Base-by-base conservation (phyloP, 2,888 invertebrate genomes). In the Vanessa cardui region DNA sequence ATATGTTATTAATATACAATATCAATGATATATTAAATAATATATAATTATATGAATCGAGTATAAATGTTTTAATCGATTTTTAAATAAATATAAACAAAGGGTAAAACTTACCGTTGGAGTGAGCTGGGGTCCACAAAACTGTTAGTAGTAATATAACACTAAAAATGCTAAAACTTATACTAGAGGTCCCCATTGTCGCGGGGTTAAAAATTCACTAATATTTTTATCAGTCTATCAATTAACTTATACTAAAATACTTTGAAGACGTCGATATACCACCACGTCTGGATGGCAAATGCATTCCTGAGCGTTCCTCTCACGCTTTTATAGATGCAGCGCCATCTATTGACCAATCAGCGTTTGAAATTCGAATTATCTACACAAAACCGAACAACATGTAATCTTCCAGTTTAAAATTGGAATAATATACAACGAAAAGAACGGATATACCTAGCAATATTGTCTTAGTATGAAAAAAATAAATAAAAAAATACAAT, bases 111-210 rank as follows among this genome's bases (percentile, higher is more conserved):
- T 89, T 70, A 92, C 92, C 90, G 69, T 83, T 77, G 70, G 66
- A 64, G 56, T 81, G 77, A 46, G 85, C 87, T 26, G 92, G 88
- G 77, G 85, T 88, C 92, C 92, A 91, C 82, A 92, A 83, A 85
- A 91, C 87, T 80, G 89, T 84, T 81, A 92, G 77, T 76, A 88
- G 76, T 72, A 89, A 77, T 70, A 90, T 75, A 80, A 86, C 92
- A 91, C 92, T 85, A 78, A 87, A 73, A 69, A 76, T 77, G 78
- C 76, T 78, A 73, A 85, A 84, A 82, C 89, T 88, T 82, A 87
- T 80, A 76, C 80, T 87, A 88, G 78, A 79, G 75, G 80, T 82
- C 90, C 90, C 92, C 92, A 92, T 92, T 72, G 77, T 90, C 77
- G 65, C 73, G 90, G 92, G 89, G 80, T 76, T 52, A 58, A 63